These are phyloP conservation scores for Drosophila picticornis DNA, from an alignment of 2,888 invertebrate species.

Conservation along the genomic window DNA sequence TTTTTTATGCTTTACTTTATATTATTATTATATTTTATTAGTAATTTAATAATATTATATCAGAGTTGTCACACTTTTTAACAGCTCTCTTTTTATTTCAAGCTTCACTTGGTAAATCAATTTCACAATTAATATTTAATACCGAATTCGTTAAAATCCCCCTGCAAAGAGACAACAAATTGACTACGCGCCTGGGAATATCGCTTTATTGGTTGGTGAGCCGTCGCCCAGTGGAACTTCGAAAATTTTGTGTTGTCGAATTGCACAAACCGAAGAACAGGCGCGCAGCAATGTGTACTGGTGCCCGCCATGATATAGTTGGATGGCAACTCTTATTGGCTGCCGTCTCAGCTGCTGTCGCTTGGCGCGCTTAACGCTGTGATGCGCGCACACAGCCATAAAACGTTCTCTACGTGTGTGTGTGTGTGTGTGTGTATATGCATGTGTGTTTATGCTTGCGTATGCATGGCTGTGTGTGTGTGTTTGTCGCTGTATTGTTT, in stretches of 20 bases:
- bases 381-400: conserved; percentile 50
- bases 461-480: conserved; percentile 1
- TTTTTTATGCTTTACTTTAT: neutral
- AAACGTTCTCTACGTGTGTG: conserved; percentile 2
- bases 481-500: conserved; percentile 57
- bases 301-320: conserved; percentile 82
- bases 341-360: conserved; percentile 72
- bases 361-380: conserved; percentile 58
- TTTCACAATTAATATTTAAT: neutral
- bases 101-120: too few relatives aligned
- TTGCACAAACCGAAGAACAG: conserved; percentile 84
- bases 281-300: conserved; percentile 67
- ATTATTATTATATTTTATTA: too few relatives aligned
- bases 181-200: conserved; percentile 56
- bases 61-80: neutral
- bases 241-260: conserved; percentile 86
- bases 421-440: conserved; percentile 7
- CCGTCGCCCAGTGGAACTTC: conserved; percentile 82
- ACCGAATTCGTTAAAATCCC: neutral
- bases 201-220: conserved; percentile 81
- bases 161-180: neutral
- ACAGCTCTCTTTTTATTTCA: neutral
- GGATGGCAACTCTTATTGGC: conserved; percentile 84
- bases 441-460: neutral
- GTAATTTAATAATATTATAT: too few relatives aligned